phyloP scores from a whole-genome alignment of 2,888 invertebrate genomes.

The Hyposoter didymator region DNA sequence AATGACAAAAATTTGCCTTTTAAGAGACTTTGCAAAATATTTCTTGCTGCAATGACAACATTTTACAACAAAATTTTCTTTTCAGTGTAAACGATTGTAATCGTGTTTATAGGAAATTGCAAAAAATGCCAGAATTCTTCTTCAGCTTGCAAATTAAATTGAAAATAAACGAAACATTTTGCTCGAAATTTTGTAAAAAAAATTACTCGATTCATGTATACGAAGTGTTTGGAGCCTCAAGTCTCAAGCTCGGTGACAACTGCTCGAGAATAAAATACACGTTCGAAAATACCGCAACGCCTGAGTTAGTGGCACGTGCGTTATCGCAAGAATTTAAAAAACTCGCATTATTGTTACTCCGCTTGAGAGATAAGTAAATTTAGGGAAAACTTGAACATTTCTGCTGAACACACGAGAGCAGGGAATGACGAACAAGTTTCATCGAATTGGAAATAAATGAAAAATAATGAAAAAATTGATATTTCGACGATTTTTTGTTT shows the following conservation, averaged over 20 bases:
- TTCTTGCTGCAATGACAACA: no score
- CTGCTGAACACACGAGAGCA: not conserved
- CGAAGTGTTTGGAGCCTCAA: constrained; percentile 1
- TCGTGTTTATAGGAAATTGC: not conserved
- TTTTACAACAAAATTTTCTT: no score
- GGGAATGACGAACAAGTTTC: not conserved
- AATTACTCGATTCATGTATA: not conserved
- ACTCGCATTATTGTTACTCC: not conserved
- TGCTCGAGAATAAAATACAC: not conserved
- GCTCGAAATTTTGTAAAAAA: not conserved
- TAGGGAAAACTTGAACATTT: not conserved
- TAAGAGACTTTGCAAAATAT: no score
- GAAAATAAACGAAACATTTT: not conserved
- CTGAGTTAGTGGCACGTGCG: not conserved
- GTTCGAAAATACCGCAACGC: not conserved
- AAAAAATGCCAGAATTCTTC: not conserved
- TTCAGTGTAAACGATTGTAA: not conserved
- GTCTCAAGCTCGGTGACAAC: not conserved
- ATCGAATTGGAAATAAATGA: not conserved
- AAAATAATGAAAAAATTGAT: not conserved
- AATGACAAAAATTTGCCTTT: no score
- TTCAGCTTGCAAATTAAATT: not conserved
- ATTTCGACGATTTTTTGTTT: constrained; percentile 7
- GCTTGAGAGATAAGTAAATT: not conserved
- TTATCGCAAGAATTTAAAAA: constrained; percentile 24